These are phyloP conservation scores for Hypercompe scribonia DNA, from an alignment of 2,888 invertebrate species.

Conservation along the genomic window DNA sequence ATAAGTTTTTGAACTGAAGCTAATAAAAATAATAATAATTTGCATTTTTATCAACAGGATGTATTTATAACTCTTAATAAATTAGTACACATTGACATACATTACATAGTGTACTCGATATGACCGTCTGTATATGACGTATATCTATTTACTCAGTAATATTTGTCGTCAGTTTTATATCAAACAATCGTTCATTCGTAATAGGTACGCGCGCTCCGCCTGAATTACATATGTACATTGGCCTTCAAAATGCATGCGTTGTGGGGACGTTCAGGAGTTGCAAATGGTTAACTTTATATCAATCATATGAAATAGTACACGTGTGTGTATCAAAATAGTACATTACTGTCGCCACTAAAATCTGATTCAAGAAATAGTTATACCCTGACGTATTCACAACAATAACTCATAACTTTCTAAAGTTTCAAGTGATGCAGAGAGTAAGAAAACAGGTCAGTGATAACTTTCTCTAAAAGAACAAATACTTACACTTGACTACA, in stretches of 20 bases:
- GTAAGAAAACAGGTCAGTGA: not conserved
- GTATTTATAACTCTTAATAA: not conserved
- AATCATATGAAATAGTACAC: not conserved
- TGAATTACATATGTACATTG: not conserved
- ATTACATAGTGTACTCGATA: not conserved
- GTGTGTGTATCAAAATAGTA: not conserved
- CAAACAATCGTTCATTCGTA: not conserved
- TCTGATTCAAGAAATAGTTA: not conserved
- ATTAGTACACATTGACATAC: not conserved
- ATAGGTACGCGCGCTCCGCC: not conserved
- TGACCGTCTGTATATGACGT: not conserved
- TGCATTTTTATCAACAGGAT: not conserved
- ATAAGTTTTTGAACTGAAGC: not conserved
- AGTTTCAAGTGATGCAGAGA: not conserved
- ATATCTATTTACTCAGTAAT: not conserved
- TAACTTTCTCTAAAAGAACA: not conserved
- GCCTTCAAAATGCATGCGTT: not conserved
- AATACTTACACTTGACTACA: not conserved
- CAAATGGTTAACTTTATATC: not conserved
- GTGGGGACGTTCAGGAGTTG: not conserved
- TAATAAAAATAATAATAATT: not conserved
- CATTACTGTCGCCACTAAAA: not conserved
- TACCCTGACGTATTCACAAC: not conserved
- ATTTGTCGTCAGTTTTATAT: not conserved
- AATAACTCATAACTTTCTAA: conserved; percentile 2